These are phyloP conservation scores for Neodiprion pinetum DNA, from an alignment of 1,140 invertebrate genomes.

Conservation along the genomic window DNA sequence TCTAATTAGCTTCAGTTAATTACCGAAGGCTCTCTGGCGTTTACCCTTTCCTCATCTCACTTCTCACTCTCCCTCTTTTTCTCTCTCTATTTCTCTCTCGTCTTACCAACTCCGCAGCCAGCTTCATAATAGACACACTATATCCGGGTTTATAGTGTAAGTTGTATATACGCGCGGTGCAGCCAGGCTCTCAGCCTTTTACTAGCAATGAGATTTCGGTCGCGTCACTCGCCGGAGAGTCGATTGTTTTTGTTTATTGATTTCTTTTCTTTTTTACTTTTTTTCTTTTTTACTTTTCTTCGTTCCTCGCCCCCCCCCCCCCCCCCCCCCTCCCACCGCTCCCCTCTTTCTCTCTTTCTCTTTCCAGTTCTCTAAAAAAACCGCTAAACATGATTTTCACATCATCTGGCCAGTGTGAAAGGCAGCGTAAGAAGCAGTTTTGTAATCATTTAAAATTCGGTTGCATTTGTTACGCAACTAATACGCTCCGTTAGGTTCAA, in stretches of 20 bases:
- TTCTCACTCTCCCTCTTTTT: not conserved
- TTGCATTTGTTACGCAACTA: not conserved
- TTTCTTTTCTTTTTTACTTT: not conserved
- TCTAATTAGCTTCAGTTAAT: not conserved
- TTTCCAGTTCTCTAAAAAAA: not conserved
- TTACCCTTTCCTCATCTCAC: no score
- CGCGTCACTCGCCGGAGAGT: no score
- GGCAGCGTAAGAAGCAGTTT: not conserved
- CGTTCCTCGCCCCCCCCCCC: not conserved
- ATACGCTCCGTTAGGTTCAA: not conserved
- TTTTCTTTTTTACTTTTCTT: not conserved
- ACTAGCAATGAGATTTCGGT: not conserved
- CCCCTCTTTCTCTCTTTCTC: not conserved
- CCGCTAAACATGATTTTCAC: not conserved
- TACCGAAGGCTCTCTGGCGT: not conserved
- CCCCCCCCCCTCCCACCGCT: not conserved
- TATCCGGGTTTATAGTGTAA: no score
- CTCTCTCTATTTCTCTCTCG: not conserved
- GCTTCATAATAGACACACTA: not conserved
- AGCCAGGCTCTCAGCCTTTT: constrained; percentile 24
- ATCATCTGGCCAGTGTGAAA: not conserved
- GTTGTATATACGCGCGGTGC: not conserved
- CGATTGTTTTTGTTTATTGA: constrained; percentile 1
- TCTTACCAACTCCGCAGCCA: not conserved
- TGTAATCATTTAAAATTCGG: not conserved